A percentile compares a stretch with the other conserved stretches of the same genome.
Conservation (phyloP, 2,797 vertebrate species). For the Mormyrus hasselquistii region DNA sequence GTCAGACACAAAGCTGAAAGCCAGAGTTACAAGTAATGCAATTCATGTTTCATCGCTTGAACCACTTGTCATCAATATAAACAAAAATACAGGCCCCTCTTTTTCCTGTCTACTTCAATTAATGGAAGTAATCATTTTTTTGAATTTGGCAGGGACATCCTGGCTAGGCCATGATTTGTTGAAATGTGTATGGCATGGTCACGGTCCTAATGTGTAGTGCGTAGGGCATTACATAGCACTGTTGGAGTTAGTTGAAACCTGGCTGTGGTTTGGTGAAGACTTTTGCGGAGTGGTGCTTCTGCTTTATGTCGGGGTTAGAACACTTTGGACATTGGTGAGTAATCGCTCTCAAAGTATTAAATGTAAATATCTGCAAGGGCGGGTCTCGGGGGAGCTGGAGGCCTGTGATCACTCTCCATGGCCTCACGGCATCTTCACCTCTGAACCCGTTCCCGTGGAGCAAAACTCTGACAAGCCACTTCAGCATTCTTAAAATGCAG, state of each 20-base stretch:
- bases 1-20: background rate
- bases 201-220: background rate
- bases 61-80: background rate
- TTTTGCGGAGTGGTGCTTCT: background rate
- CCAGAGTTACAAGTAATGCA: background rate
- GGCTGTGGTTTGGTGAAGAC: background rate
- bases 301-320: background rate
- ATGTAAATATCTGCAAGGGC: constrained; percentile 15
- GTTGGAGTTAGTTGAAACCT: background rate
- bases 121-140: background rate
- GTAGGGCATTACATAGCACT: background rate
- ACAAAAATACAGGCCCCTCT: background rate
- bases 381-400: too few species aligned
- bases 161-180: background rate
- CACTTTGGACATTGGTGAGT: background rate
- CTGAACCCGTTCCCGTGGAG: constrained; percentile 3
- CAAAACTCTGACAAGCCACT: constrained; percentile 3
- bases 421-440: background rate
- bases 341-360: background rate
- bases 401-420: background rate
- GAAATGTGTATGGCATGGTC: background rate
- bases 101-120: background rate
- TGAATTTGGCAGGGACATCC: background rate
- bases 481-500: constrained; percentile 28
- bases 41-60: background rate